phyloP scores from a whole-genome alignment of 2,113 vertebrate genomes.

The Morone chrysops region DNA sequence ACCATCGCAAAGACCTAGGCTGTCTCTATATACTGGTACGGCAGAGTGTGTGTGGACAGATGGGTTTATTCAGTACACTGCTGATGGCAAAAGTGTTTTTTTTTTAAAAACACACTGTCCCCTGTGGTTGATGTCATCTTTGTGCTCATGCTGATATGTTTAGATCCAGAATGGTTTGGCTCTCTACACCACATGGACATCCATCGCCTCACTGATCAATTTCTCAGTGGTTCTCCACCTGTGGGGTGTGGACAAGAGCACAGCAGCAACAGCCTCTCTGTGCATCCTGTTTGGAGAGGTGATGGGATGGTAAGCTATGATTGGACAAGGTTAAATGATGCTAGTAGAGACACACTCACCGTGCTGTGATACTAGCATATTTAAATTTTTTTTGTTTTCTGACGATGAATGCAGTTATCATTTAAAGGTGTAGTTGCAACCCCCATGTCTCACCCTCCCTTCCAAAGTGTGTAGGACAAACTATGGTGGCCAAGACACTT shows the following conservation, averaged over 20 bases:
- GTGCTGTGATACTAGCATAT: not conserved
- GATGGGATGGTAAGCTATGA: slow-evolving; percentile 80
- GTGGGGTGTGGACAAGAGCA: slow-evolving; percentile 70
- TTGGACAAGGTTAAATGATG: not conserved
- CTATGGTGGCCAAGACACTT: too few relatives aligned
- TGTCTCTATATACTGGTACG: slow-evolving; percentile 85
- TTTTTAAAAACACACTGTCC: not conserved
- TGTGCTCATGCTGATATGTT: not conserved
- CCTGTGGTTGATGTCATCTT: not conserved
- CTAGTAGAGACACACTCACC: not conserved
- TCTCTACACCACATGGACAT: slow-evolving; percentile 86
- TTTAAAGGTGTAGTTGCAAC: too few relatives aligned
- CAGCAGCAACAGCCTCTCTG: slow-evolving; percentile 81
- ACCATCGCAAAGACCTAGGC: slow-evolving; percentile 83
- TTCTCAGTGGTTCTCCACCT: slow-evolving; percentile 83
- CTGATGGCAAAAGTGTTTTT: not conserved
- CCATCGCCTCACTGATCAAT: slow-evolving; percentile 87
- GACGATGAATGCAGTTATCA: too few relatives aligned
- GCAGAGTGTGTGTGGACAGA: not conserved
- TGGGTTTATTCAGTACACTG: too few relatives aligned
- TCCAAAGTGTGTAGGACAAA: too few relatives aligned
- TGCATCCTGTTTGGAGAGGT: slow-evolving; percentile 84
- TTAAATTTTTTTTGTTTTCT: too few relatives aligned
- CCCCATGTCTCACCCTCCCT: too few relatives aligned
- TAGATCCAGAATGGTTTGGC: slow-evolving; percentile 90